Evolutionary conservation across 2,113 vertebrate species (phyloP), one percentile per base, ranked within the genome.

Genomic region (Odocoileus virginianus): DNA sequence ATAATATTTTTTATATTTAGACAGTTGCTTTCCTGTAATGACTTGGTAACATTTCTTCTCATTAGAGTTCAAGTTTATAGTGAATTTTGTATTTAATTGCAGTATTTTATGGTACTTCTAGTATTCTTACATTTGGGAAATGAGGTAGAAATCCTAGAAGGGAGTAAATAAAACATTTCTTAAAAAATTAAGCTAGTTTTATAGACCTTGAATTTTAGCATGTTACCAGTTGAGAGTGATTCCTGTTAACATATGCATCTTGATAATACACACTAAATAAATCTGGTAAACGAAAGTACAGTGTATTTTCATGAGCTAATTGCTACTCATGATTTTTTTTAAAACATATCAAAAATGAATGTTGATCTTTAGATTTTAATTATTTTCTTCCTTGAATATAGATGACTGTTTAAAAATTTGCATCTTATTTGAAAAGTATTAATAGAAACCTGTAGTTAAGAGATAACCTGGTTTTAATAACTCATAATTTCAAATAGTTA

Each of bases 381-480:
- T 96, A 97, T 97, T 98, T 98, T 86, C 95, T 91, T 33, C 86
- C 43, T 89, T 82, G 97, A 97, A 10, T 76, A 94, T 98, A 98
- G 94, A 97, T 94, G 95, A 85, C 97, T 98, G 96, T 85, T 97
- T 93, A 60, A 94, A 94, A 43, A 43, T 87, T 96, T 97, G 6
- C 89, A 45, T 98, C 97, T 97, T 97, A 96, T 97, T 96, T 30
- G 93, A 97, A 98, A 93, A 96, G 67, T 92, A 98, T 98, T 98
- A 61, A 64, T 87, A 74, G 23, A 98, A 98, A 96, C 95, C 99
- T 99, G 98, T 98, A 98, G 98, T 98, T 98, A 98, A 98, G 97
- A 99, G 99, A 99, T 99, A 99, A 98, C 96, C 74, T 99, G 93
- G 94, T 98, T 98, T 99, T 99, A 99, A 99, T 99, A 99, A 99